phyloP scores from a whole-genome alignment of 2,888 invertebrate species.

The Chrysina gloriosa region DNA sequence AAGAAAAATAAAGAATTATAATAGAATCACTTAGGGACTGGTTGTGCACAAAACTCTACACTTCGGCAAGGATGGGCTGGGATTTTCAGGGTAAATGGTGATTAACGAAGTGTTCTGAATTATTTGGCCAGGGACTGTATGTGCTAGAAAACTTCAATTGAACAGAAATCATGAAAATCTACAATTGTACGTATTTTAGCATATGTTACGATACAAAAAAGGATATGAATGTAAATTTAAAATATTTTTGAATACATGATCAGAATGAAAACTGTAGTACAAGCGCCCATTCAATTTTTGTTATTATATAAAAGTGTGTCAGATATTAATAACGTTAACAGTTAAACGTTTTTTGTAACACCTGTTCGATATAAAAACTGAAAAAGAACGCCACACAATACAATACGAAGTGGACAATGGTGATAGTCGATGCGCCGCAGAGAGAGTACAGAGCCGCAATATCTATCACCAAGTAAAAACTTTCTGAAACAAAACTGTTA shows the following conservation, averaged over 20 bases:
- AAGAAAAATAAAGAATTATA: too few relatives aligned
- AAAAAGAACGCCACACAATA: constrained; percentile 3
- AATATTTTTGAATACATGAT: constrained; percentile 4
- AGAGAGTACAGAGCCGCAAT: constrained; percentile 1
- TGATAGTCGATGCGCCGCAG: constrained; percentile 19
- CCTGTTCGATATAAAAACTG: constrained; percentile 21
- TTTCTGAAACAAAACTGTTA: constrained; percentile 38
- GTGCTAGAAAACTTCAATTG: too few relatives aligned
- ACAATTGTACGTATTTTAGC: background rate
- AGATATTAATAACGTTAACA: constrained; percentile 27
- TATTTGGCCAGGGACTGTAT: too few relatives aligned
- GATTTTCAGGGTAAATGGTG: too few relatives aligned
- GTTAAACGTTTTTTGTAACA: constrained; percentile 5
- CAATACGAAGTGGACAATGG: constrained; percentile 14
- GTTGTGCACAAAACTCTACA: too few relatives aligned
- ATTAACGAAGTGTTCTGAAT: too few relatives aligned
- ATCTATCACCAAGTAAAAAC: constrained; percentile 23
- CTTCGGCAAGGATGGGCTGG: too few relatives aligned
- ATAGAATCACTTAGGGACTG: too few relatives aligned
- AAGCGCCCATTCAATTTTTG: background rate
- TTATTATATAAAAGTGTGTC: constrained; percentile 29
- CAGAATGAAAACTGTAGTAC: background rate
- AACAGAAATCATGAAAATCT: too few relatives aligned
- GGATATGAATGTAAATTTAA: background rate
- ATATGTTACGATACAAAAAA: background rate